phyloP scores from a whole-genome alignment of 2,113 vertebrate species.

The Balaenoptera acutorostrata region DNA sequence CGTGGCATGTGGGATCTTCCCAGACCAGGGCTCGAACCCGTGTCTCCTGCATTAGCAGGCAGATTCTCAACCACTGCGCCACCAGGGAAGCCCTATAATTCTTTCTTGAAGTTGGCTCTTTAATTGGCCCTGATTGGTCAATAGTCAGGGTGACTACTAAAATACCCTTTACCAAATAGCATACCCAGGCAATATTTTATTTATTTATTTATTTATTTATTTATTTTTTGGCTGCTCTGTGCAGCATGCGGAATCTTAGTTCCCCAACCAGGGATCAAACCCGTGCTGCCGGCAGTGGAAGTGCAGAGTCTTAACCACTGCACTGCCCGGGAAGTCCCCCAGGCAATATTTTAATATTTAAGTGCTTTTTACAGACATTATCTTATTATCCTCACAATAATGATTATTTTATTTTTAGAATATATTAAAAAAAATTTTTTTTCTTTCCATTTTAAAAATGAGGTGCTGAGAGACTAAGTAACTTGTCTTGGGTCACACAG shows the following conservation, averaged over 20 bases:
- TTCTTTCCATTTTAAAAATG: background rate
- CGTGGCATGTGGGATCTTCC: no score
- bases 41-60: no score
- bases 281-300: background rate
- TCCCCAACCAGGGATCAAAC: background rate
- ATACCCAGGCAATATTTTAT: background rate
- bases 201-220: background rate
- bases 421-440: no score
- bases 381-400: background rate
- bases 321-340: background rate
- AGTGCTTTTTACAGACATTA: conserved; percentile 8
- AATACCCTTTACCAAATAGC: background rate
- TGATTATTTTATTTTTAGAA: no score
- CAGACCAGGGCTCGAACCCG: no score
- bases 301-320: background rate
- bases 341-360: background rate
- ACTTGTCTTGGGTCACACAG: background rate
- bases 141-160: background rate
- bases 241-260: background rate
- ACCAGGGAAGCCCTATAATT: no score
- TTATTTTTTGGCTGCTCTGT: background rate
- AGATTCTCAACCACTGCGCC: no score
- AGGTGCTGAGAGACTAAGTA: background rate
- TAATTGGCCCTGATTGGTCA: background rate
- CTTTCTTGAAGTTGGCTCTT: background rate